Conservation (phyloP, 1,140 invertebrate genomes). For the Drosophila sp. region DNA sequence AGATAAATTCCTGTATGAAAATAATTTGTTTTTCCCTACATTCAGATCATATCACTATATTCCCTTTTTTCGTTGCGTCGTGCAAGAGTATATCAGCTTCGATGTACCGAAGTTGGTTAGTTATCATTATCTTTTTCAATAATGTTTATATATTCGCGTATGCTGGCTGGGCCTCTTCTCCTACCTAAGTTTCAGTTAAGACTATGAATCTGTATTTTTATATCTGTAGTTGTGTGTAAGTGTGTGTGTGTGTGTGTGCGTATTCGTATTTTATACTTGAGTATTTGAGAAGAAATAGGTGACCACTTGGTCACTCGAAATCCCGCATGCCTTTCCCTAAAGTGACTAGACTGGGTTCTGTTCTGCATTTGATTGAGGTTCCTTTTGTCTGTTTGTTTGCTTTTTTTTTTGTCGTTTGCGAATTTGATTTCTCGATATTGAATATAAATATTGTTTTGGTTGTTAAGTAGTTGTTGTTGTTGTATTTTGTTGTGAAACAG, state of each 20-base stretch:
- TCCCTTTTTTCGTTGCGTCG: background rate
- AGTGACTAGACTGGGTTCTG: slow-evolving; percentile 81
- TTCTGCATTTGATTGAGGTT: slow-evolving; percentile 60
- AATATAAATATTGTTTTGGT: slow-evolving; percentile 8
- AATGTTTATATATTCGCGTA: slow-evolving; percentile 63
- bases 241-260: slow-evolving; percentile 11
- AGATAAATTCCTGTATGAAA: background rate
- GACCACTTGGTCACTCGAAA: background rate
- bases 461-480: slow-evolving; percentile 10
- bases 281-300: slow-evolving; percentile 60
- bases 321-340: slow-evolving; percentile 49
- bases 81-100: background rate
- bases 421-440: slow-evolving; percentile 12
- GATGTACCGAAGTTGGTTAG: background rate
- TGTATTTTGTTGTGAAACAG: background rate
- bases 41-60: background rate
- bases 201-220: slow-evolving; percentile 39
- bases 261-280: slow-evolving; percentile 81
- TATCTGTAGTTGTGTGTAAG: too few species aligned
- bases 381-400: slow-evolving; percentile 21
- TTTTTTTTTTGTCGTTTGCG: slow-evolving; percentile 2
- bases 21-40: background rate
- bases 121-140: slow-evolving; percentile 1
- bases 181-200: slow-evolving; percentile 53
- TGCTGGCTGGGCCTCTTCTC: slow-evolving; percentile 39